phyloP scores from a whole-genome alignment of 2,797 vertebrate genomes.

The Centropyge bicolor region DNA sequence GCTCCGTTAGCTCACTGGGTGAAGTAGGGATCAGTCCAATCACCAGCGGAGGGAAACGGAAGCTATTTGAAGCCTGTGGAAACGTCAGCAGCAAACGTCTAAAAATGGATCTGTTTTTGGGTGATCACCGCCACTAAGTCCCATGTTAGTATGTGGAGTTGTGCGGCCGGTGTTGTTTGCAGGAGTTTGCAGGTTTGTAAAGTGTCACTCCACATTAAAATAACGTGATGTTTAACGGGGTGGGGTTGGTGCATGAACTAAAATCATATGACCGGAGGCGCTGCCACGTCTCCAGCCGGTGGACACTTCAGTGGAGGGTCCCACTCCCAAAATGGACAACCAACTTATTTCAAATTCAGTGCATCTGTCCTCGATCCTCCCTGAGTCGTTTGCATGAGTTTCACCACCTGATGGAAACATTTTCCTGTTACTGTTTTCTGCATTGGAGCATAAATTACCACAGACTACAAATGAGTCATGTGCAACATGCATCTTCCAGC shows the following conservation, averaged over 20 bases:
- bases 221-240: constrained; percentile 59
- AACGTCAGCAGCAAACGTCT: constrained; percentile 83
- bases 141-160: not conserved
- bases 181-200: constrained; percentile 28
- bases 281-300: constrained; percentile 83
- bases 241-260: constrained; percentile 71
- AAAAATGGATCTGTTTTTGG: constrained; percentile 80
- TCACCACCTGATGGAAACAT: not conserved
- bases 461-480: not conserved
- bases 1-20: constrained; percentile 70
- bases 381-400: not conserved
- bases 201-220: constrained; percentile 7
- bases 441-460: not conserved
- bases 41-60: constrained; percentile 81
- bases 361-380: not conserved
- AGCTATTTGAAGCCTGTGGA: constrained; percentile 82
- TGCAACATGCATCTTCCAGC: not conserved
- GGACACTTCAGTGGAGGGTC: constrained; percentile 63
- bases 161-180: constrained; percentile 11
- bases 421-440: not conserved
- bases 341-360: constrained; percentile 8
- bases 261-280: constrained; percentile 81
- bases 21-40: constrained; percentile 79
- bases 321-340: constrained; percentile 38
- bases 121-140: constrained; percentile 66